phyloP scores from a whole-genome alignment of 2,888 invertebrate genomes.

The Megalurothrips usitatus region DNA sequence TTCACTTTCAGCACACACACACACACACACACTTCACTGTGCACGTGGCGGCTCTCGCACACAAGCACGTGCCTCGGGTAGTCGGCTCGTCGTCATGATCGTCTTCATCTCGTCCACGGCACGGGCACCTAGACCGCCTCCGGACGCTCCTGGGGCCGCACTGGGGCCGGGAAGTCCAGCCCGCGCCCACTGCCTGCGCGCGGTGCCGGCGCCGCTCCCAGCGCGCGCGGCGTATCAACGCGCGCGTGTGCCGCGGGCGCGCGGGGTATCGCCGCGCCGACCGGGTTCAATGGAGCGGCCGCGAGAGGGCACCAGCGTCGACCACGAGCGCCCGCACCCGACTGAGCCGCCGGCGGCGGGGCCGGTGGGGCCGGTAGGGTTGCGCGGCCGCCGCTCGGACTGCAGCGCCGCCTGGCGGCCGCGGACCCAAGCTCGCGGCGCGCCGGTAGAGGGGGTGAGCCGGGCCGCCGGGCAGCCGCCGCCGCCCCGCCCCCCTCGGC shows the following conservation, averaged over 20 bases:
- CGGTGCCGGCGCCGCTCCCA: neutral
- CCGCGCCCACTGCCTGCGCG: neutral
- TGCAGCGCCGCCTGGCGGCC: neutral
- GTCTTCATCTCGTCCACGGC: neutral
- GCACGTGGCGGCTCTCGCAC: too few species aligned
- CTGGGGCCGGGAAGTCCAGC: conserved; percentile 2
- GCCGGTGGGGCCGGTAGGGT: neutral
- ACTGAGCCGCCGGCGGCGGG: neutral
- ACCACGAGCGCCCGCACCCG: neutral
- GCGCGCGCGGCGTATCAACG: neutral
- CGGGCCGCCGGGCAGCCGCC: neutral
- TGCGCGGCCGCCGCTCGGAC: neutral
- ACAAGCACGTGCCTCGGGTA: too few species aligned
- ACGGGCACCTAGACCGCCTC: neutral
- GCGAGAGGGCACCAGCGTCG: conserved; percentile 15
- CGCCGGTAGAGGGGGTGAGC: neutral
- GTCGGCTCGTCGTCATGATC: too few species aligned
- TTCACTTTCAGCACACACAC: too few species aligned
- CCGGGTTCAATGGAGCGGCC: neutral
- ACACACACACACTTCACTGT: too few species aligned
- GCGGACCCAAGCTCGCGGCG: neutral
- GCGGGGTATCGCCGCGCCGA: conserved; percentile 3
- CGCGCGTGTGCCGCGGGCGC: neutral
- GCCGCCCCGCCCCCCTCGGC: too few species aligned
- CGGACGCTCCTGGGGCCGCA: neutral